Base-by-base conservation (phyloP, 2,113 vertebrate genomes). In the Phalacrocorax brasilianus region DNA sequence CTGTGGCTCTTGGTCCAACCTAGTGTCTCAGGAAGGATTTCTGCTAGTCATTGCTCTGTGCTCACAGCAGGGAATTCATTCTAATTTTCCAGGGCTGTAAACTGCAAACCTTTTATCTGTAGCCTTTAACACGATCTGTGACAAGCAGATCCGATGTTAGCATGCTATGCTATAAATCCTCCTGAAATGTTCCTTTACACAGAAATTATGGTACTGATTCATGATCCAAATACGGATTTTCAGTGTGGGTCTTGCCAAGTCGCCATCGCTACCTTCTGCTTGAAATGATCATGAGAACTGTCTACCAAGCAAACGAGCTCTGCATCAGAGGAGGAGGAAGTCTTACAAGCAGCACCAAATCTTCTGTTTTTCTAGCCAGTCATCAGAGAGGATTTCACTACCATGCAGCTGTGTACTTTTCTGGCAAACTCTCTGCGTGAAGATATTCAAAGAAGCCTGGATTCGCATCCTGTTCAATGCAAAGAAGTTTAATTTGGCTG, bases 221-320 rank as follows among this genome's bases (percentile, higher is more conserved):
- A 82, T 13, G 59, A 73, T 92, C 89, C 95, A 95, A 93, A 92
- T 58, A 71, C 24, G 74, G 89, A 71, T 84, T 58, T 35, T 3
- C 50, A 17, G 76, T 10, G 27, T 1, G n/a, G 70, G 44, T 11
- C 77, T 19, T 96, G 91, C 94, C 95, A 95, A 95, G 84, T 27
- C 80, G 30, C 90, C 96, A 63, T 59, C 49, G 23, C 81, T 95
- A 6, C 92, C 94, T 94, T 93, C 88, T 93, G 94, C 92, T 86
- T 42, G 50, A 15, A 61, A 27, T 0, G 45, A 12, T 35, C 42
- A 12, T 35, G 80, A 83, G 72, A 75, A 83, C 52, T 2, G 90
- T 76, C 89, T 92, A 40, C 92, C 87, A 26, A 35, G 80, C 87
- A 32, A 38, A 63, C 6, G 61, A 50, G 89, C 84, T 71, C 35